These are phyloP conservation scores for Rhea pennata DNA, from an alignment of 2,113 vertebrate species.

Conservation along the genomic window DNA sequence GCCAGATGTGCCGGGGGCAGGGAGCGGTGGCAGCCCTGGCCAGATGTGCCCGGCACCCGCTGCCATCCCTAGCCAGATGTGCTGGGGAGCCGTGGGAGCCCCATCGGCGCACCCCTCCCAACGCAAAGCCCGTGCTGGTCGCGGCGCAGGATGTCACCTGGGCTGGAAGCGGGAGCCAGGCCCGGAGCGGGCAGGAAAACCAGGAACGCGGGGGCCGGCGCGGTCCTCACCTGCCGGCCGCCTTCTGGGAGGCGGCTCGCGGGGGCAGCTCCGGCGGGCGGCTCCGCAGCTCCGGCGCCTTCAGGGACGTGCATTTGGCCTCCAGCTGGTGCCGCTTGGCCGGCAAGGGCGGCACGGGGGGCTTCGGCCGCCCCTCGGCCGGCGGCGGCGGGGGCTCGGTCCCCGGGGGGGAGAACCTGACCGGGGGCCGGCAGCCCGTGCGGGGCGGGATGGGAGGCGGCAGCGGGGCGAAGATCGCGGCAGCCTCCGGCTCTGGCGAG, in stretches of 20 bases:
- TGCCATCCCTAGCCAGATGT: too few relatives aligned
- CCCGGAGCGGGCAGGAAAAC: too few relatives aligned
- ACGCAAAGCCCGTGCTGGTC: too few relatives aligned
- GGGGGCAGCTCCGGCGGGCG: conserved; percentile 39
- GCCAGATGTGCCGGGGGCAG: too few relatives aligned
- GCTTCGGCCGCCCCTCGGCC: neutral
- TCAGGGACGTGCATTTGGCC: conserved; percentile 21
- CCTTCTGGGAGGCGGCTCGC: neutral
- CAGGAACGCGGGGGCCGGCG: too few relatives aligned
- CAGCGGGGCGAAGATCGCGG: neutral
- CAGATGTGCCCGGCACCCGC: too few relatives aligned
- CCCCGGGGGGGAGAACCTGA: conserved; percentile 47
- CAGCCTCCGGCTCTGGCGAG: neutral
- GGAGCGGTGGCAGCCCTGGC: too few relatives aligned
- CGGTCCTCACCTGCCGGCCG: neutral
- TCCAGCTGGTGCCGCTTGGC: conserved; percentile 76
- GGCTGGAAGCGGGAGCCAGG: too few relatives aligned
- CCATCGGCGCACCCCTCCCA: too few relatives aligned
- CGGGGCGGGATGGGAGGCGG: conserved; percentile 89
- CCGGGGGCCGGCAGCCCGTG: conserved; percentile 79
- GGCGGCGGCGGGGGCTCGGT: fast-evolving
- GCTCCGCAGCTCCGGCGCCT: conserved; percentile 50
- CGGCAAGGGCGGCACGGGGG: conserved; percentile 52
- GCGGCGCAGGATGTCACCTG: too few relatives aligned
- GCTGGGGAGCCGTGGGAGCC: too few relatives aligned